Base-by-base conservation (phyloP, 1,140 invertebrate genomes). In the Nebria ingens region DNA sequence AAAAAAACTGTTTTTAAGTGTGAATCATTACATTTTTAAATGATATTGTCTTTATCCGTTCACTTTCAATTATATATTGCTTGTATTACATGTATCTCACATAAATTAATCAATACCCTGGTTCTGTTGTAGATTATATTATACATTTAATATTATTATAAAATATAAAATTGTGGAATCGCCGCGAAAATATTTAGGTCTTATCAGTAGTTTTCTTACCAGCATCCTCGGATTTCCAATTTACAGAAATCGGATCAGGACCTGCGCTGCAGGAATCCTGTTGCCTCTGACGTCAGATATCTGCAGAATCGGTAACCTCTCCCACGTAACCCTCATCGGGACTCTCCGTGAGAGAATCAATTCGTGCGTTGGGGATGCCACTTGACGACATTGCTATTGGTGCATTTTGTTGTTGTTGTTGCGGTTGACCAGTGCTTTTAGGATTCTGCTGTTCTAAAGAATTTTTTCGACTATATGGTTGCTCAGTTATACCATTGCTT, bases 291-390 rank as follows among this genome's bases (percentile, higher is more conserved):
- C 65, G 78, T 80, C 79, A 80, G 68, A 79, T 80, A 61, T 80
- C 78, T 62, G 77, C 76, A 52, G 65, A 67, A 67, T 74, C 74
- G 45, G 70, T 69, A 2, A 69, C 79, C 65, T 91, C 88, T 21
- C 87, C 88, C 42, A 87, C 88, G 67, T 91, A 92, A 1, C 89
- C 89, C 67, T 92, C 89, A 67, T 92, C 89, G 2, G 88, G 87
- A 67, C 87, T 90, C 61, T 91, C 88, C 2, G 85, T 83, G 59
- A 86, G 76, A n/a, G 79, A 77, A 56, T 79, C 84, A 56, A 72
- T 74, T 17, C 66, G 59, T 52, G 66, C 67, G 55, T 61, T 66
- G 9, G 71, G 12, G 67, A 40, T 67, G 68, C 25, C 64, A 61
- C 22, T 71, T 63, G 2, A 22, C 22, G 19, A 25, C 12, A 21